Evolutionary conservation across 2,888 invertebrate genomes (phyloP).

Genomic region (Helobdella robusta): DNA sequence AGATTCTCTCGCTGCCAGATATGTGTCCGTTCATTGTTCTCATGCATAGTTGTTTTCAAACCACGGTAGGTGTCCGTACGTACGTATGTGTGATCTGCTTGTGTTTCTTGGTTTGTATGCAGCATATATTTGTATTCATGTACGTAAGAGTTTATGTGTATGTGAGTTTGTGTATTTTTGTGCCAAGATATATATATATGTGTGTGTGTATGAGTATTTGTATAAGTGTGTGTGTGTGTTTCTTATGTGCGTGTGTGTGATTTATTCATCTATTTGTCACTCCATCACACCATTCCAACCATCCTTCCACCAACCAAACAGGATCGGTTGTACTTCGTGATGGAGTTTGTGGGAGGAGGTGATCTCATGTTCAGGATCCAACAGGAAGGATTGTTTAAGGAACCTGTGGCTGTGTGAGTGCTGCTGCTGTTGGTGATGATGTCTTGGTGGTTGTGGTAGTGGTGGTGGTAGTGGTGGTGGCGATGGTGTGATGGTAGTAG

Average conservation of each 20-base stretch:
- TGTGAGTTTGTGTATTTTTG: neutral
- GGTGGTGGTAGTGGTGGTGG: neutral
- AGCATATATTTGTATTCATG: neutral
- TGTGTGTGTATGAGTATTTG: too few species aligned
- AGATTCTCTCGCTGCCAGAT: constrained; percentile 81
- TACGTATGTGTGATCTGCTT: too few species aligned
- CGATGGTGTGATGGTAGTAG: neutral
- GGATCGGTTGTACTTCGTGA: constrained; percentile 97
- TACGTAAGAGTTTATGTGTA: neutral
- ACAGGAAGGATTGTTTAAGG: constrained; percentile 98
- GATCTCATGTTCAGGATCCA: constrained; percentile 99
- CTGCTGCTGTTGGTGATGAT: too few species aligned
- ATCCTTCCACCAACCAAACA: too few species aligned
- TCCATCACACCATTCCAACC: too few species aligned
- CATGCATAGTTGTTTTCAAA: constrained; percentile 98
- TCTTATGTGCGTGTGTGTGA: too few species aligned
- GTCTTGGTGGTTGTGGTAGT: too few species aligned
- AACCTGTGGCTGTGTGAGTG: constrained; percentile 95
- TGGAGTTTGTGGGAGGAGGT: constrained; percentile 99
- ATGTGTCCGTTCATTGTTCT: constrained; percentile 98
- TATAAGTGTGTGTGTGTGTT: too few species aligned
- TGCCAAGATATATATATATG: neutral
- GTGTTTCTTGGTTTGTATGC: too few species aligned
- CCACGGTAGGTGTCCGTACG: constrained; percentile 84
- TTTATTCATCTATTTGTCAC: too few species aligned